Evolutionary conservation across 1,140 invertebrate species (phyloP), one percentile per base, ranked within the genome.

Genomic region (Tetramorium simillimum): DNA sequence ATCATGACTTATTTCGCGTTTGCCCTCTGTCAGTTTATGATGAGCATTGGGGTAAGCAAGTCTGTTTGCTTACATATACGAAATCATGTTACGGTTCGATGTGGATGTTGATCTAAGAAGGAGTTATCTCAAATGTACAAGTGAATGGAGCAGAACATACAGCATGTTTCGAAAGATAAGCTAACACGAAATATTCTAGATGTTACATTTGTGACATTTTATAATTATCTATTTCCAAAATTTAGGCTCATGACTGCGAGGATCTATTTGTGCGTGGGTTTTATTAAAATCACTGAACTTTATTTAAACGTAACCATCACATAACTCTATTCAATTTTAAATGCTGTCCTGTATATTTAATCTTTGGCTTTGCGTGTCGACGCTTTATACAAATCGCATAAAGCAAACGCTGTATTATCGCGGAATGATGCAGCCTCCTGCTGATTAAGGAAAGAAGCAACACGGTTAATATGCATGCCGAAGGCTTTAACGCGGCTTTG

Each of bases 401-500:
- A 60, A 73, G 56, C 69, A n/a, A 24, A 40, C 16, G 10, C 16
- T 24, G 1, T 56, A 49, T 80, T 65, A 81, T 56, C 16, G 6
- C 10, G 28, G 1, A 37, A 60, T 40, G 43, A 75, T 60, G 70
- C 7, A 37, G 40, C 7, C 24, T n/a, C 56, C 12, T 14, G 53
- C 28, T 75, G 69, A 84, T 84, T 84, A 84, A 56, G 12, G 53
- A 84, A 75, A 84, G 53, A 84, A 84, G 67, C 21, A 49, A n/a
- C 21, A 49, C 49, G 49, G 37, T 84, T 84, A 84, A 62, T 84
- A 84, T 75, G 69, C 24, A 73, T 73, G 69, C 53, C 69, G 40
- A 84, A 75, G 80, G 80, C 40, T 84, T 84, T 84, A 73, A 73
- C n/a, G 56, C 40, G 56, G 80, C 80, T 75, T 84, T 84, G 80